Evolutionary conservation across 2,113 vertebrate genomes (phyloP).

Genomic region (Hymenochirus boettgeri): DNA sequence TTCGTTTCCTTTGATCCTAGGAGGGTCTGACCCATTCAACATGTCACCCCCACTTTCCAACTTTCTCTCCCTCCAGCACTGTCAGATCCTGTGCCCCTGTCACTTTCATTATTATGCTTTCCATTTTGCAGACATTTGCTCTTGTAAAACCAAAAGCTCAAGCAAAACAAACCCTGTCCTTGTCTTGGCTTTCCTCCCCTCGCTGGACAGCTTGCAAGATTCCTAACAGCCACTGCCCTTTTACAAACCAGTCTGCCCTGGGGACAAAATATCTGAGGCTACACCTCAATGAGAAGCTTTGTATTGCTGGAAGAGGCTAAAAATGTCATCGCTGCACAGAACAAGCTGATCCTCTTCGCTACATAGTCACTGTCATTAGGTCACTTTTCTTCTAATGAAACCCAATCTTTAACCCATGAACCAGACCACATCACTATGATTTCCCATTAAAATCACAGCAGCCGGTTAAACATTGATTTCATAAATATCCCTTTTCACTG

Average conservation of each 20-base stretch:
- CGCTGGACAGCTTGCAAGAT: neutral
- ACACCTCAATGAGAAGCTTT: constrained; percentile 13
- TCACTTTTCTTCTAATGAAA: neutral
- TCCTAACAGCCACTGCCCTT: constrained; percentile 4
- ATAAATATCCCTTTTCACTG: no score
- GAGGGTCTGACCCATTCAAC: neutral
- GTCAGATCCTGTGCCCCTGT: neutral
- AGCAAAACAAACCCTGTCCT: constrained; percentile 13
- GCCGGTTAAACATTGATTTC: no score
- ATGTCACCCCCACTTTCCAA: neutral
- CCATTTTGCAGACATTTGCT: neutral
- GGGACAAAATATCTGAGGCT: constrained; percentile 18
- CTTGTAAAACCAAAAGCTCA: constrained; percentile 21
- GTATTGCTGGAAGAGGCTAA: neutral
- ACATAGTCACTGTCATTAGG: neutral
- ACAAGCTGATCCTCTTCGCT: neutral
- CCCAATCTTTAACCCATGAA: neutral
- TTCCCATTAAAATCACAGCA: neutral
- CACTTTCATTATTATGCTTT: neutral
- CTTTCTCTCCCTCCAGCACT: neutral
- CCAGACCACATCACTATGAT: neutral
- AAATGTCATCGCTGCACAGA: neutral
- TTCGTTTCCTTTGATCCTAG: neutral
- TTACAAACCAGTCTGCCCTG: constrained; percentile 13
- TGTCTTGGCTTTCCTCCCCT: neutral